phyloP scores from a whole-genome alignment of 2,888 invertebrate genomes.

The Hedya salicella region DNA sequence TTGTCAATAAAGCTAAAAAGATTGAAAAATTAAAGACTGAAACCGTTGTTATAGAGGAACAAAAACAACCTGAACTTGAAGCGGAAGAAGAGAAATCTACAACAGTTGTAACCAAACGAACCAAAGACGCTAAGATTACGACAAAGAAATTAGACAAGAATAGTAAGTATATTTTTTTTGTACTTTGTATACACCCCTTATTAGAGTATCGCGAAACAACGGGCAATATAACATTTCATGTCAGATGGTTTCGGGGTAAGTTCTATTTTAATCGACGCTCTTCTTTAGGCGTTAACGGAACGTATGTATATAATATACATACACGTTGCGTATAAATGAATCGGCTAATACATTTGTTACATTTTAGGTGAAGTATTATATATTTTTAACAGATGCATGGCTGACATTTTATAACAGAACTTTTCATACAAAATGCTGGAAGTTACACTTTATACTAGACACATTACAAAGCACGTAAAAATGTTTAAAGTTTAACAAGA shows the following conservation, averaged over 20 bases:
- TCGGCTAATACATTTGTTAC: too few species aligned
- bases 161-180: constrained; percentile 51
- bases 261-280: too few species aligned
- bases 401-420: constrained; percentile 48
- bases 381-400: constrained; percentile 71
- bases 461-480: not conserved
- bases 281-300: too few species aligned
- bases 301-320: too few species aligned
- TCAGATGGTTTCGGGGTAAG: too few species aligned
- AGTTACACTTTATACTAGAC: not conserved
- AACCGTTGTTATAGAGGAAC: constrained; percentile 59
- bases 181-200: too few species aligned
- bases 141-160: constrained; percentile 55
- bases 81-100: constrained; percentile 42
- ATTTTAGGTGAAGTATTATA: not conserved
- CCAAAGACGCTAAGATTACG: constrained; percentile 20
- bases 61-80: not conserved
- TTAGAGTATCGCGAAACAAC: too few species aligned
- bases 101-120: constrained; percentile 27
- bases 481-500: too few species aligned
- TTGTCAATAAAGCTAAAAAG: constrained; percentile 56
- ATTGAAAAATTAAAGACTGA: constrained; percentile 57
- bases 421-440: not conserved
- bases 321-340: too few species aligned
- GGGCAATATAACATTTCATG: not conserved